Evolutionary conservation across 1,140 invertebrate species (phyloP), one percentile per base, ranked within the genome.

Genomic region (Idris sp.): DNA sequence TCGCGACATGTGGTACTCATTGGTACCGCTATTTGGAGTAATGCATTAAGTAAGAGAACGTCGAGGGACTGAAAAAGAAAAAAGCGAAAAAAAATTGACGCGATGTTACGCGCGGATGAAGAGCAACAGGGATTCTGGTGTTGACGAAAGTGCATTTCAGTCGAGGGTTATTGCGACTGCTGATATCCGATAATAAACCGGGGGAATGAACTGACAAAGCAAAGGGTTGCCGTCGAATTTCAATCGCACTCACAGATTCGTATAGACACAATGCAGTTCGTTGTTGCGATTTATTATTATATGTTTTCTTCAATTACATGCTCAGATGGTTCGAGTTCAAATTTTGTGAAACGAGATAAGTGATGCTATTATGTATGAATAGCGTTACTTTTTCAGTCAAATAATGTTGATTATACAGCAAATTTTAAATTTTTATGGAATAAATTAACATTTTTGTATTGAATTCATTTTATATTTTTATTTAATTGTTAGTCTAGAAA

Each of bases 1-100:
- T 74, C 74, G 69, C 69, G 74, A 79, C 77, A 79, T 73, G 75
- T 77, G 77, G 74, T 76, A 73, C 61, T 72, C 74, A 61, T 69
- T 76, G 59, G 6, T 67, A 74, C 62, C 58, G 72, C 74, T 76
- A 75, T 71, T 72, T 73, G 44, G 54, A 79, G 74, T 65, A 76
- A 71, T 69, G 65, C 69, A 68, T 43, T 56, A 53, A 71, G 67
- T 48, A 65, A 65, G 59, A 25, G 36, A 6, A 22, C 14, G 35
- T 30, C 18, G 18, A 0, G 8, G 4, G 8, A 19, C 19, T 30
- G 25, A 4, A 15, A 54, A 54, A 65, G 53, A 59, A 64, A 49
- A 40, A n/a, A 38, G 25, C 8, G 22, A 54, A 54, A 65, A 59
- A 59, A 64, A 49, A 40, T 31, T 18, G 15, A 49, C 44, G 31